phyloP scores from a whole-genome alignment of 2,888 invertebrate genomes.

The Thumatha senex region DNA sequence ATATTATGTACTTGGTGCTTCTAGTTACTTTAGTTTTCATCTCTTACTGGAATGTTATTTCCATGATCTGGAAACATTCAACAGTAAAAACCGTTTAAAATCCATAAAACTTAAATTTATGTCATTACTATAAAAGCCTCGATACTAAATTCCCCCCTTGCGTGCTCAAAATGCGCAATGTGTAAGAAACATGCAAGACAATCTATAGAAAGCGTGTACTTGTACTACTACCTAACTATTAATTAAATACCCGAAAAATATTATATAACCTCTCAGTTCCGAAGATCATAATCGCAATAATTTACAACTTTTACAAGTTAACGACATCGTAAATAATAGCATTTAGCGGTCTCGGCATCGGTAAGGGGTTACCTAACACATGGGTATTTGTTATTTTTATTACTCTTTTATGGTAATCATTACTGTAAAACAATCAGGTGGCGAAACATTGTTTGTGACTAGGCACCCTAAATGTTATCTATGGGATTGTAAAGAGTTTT shows the following conservation, averaged over 20 bases:
- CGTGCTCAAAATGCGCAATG: slow-evolving; percentile 29
- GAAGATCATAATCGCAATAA: slow-evolving; percentile 54
- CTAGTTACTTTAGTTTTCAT: no score
- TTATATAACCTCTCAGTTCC: slow-evolving; percentile 39
- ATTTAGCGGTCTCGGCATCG: slow-evolving; percentile 35
- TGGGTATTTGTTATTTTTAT: slow-evolving; percentile 23
- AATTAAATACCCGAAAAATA: slow-evolving; percentile 41
- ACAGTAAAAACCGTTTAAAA: neutral
- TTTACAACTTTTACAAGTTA: slow-evolving; percentile 64
- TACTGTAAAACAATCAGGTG: slow-evolving; percentile 17
- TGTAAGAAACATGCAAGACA: slow-evolving; percentile 31
- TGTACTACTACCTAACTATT: slow-evolving; percentile 19
- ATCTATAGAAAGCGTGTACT: neutral
- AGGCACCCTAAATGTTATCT: neutral
- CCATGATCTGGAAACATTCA: no score
- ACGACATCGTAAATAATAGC: slow-evolving; percentile 61
- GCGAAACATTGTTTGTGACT: slow-evolving; percentile 5
- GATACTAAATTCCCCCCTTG: slow-evolving; percentile 24
- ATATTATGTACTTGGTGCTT: no score
- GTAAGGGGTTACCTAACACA: slow-evolving; percentile 32
- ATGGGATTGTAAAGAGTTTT: neutral
- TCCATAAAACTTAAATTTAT: slow-evolving; percentile 1
- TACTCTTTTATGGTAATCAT: slow-evolving; percentile 27
- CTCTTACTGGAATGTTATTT: no score
- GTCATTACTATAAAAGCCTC: neutral